A percentile compares a stretch with the other conserved stretches of the same genome.
Evolutionary conservation across 2,113 vertebrate species (phyloP).

Genomic region (Dryoscopus gambensis): DNA sequence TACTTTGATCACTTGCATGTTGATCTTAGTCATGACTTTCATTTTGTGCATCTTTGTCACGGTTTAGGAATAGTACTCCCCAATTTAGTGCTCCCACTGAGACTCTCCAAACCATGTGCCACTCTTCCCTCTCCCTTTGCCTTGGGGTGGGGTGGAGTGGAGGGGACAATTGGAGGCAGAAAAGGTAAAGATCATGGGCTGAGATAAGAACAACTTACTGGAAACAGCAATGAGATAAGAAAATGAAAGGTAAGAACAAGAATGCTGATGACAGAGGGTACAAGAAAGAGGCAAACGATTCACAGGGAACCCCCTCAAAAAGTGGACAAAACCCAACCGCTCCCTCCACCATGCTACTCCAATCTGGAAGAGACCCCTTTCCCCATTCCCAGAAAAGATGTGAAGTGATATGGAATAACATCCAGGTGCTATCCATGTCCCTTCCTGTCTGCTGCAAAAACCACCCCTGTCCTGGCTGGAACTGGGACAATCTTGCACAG

Average conservation of each 20-base stretch:
- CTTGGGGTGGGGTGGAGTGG: not conserved
- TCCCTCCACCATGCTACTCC: fast-evolving
- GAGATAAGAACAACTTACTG: not conserved
- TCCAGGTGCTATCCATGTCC: not conserved
- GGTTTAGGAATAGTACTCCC: not conserved
- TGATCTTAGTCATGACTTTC: not conserved
- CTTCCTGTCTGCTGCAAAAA: not conserved
- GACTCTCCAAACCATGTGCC: not conserved
- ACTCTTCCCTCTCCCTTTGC: not conserved
- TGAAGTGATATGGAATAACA: not conserved
- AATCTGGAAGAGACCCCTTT: not conserved
- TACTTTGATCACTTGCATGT: not conserved
- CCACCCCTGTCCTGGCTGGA: not conserved
- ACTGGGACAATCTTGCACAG: not conserved
- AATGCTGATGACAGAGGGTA: not conserved
- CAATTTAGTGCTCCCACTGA: not conserved
- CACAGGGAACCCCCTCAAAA: fast-evolving
- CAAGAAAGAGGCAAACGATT: not conserved
- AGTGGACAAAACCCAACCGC: fast-evolving
- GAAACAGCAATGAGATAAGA: not conserved
- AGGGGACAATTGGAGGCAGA: not conserved
- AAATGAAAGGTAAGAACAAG: not conserved
- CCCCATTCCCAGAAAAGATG: not conserved
- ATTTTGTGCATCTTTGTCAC: not conserved
- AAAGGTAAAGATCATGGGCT: not conserved